Percentiles rank a stretch among this genome's conserved stretches.
Conservation (phyloP, 2,888 invertebrate species). For the Mellilla xanthometata region DNA sequence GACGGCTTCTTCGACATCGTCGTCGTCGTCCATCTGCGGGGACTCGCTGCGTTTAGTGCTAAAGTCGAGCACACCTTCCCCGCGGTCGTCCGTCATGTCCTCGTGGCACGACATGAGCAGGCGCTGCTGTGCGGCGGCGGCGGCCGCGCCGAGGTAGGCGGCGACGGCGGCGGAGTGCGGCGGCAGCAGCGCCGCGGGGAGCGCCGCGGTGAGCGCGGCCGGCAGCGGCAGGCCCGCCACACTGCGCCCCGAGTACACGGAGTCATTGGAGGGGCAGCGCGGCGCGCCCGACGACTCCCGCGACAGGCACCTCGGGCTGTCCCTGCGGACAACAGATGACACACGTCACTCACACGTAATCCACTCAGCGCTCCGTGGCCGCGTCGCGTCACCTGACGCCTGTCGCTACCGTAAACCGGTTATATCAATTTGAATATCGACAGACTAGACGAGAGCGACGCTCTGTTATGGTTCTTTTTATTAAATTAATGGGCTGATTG, state of each 20-base stretch:
- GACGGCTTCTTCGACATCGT: slow-evolving; percentile 87
- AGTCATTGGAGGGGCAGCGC: slow-evolving; percentile 90
- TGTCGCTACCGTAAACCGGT: slow-evolving; percentile 41
- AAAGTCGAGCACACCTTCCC: slow-evolving; percentile 89
- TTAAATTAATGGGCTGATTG: slow-evolving; percentile 41
- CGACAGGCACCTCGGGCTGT: slow-evolving; percentile 92
- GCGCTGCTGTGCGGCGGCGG: slow-evolving; percentile 89
- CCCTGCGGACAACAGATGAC: slow-evolving; percentile 84
- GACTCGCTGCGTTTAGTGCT: slow-evolving; percentile 87
- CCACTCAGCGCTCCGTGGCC: slow-evolving; percentile 36
- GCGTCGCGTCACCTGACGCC: slow-evolving; percentile 22
- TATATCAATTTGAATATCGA: slow-evolving; percentile 49
- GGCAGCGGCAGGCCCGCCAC: slow-evolving; percentile 73
- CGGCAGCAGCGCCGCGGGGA: slow-evolving; percentile 88
- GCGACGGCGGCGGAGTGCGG: slow-evolving; percentile 92
- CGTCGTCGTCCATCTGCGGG: slow-evolving; percentile 70
- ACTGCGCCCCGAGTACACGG: slow-evolving; percentile 87
- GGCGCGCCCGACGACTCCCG: slow-evolving; percentile 89
- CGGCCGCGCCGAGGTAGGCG: slow-evolving; percentile 89
- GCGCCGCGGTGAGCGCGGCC: slow-evolving; percentile 85
- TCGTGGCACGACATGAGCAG: slow-evolving; percentile 90
- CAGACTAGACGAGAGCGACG: slow-evolving; percentile 42
- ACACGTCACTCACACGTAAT: slow-evolving; percentile 45
- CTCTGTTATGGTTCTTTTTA: slow-evolving; percentile 40
- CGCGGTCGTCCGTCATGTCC: slow-evolving; percentile 85